Conservation (phyloP, 1,140 invertebrate genomes). For the Brachionus asplanchnoidis region DNA sequence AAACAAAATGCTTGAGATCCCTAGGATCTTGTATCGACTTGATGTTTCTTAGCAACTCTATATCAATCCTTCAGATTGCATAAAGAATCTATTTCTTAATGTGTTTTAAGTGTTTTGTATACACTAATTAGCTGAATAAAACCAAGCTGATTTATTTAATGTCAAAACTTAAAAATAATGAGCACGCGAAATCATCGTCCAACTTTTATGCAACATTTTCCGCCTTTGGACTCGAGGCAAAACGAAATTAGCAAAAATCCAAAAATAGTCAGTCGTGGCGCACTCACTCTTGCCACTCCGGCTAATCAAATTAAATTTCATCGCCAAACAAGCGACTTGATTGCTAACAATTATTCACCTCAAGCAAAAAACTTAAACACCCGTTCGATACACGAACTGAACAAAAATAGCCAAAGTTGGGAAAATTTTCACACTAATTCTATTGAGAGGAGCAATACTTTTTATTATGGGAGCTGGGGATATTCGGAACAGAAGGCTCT, state of each 20-base stretch:
- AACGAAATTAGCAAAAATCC: not conserved
- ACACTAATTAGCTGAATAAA: not conserved
- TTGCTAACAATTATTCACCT: constrained; percentile 63
- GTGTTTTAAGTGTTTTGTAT: constrained; percentile 21
- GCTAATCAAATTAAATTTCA: constrained; percentile 55
- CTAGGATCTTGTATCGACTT: not conserved
- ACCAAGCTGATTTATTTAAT: not conserved
- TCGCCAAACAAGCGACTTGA: constrained; percentile 64
- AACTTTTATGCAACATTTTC: not conserved
- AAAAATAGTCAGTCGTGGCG: not conserved
- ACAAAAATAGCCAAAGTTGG: not conserved
- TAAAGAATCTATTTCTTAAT: not conserved
- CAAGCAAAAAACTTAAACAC: constrained; percentile 59
- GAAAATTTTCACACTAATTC: not conserved
- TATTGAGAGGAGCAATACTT: not conserved
- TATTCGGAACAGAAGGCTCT: not conserved
- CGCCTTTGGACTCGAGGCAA: not conserved
- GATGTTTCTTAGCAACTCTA: not conserved
- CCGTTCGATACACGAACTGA: constrained; percentile 42
- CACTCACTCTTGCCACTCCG: constrained; percentile 56
- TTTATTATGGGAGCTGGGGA: not conserved
- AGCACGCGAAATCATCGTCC: not conserved
- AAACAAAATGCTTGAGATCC: not conserved
- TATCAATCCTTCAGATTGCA: not conserved
- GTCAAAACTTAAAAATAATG: not conserved